Evolutionary conservation across 2,888 invertebrate species (phyloP).

Genomic region (Endotricha flammealis): DNA sequence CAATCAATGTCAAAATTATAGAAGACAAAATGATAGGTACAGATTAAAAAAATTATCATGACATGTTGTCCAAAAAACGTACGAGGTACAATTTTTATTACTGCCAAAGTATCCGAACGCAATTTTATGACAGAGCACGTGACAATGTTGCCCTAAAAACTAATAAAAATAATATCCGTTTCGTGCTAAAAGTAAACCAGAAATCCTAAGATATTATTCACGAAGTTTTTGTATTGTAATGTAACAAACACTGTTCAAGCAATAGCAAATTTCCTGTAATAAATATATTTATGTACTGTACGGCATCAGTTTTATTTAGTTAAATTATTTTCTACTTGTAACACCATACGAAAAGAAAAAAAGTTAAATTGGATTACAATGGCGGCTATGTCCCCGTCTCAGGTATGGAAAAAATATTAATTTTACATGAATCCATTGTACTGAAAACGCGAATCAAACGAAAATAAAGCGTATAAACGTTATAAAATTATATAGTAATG

Average conservation of each 20-base stretch:
- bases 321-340: constrained; percentile 42
- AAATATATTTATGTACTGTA: no score
- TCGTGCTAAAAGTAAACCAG: no score
- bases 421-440: constrained; percentile 14
- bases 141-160: neutral
- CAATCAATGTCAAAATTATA: constrained; percentile 1
- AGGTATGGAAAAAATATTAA: constrained; percentile 78
- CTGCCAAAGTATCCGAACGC: constrained; percentile 2
- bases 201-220: no score
- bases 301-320: no score
- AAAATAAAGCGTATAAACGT: neutral
- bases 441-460: constrained; percentile 5
- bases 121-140: neutral
- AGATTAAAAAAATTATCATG: no score
- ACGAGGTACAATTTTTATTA: no score
- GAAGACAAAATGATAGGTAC: neutral
- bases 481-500: neutral
- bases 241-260: no score
- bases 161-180: no score
- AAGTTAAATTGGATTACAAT: constrained; percentile 80
- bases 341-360: constrained; percentile 61
- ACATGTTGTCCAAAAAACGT: no score
- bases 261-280: no score
- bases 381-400: constrained; percentile 87
- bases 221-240: no score